Conservation (phyloP, 2,113 vertebrate genomes). For the Monarcha castaneiventris region DNA sequence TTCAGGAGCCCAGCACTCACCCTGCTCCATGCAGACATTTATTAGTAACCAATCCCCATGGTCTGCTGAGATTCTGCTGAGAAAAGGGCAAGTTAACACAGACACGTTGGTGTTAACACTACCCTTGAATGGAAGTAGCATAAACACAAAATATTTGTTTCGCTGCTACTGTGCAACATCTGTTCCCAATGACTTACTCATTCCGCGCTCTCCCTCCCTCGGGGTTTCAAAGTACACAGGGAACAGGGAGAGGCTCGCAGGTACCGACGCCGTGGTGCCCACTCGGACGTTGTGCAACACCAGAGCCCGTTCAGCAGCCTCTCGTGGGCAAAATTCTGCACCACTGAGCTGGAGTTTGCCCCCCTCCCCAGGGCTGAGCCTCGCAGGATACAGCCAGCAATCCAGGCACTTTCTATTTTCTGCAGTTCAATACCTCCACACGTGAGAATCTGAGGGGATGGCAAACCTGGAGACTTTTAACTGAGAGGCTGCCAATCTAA, state of each 20-base stretch:
- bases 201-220: not conserved
- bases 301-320: not conserved
- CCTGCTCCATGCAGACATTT: not conserved
- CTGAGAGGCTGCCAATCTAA: not conserved
- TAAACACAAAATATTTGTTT: conserved; percentile 66
- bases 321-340: not conserved
- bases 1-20: not conserved
- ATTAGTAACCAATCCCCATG: not conserved
- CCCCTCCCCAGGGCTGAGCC: not conserved
- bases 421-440: not conserved
- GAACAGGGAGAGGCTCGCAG: conserved; percentile 35
- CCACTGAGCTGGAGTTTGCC: not conserved
- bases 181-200: conserved; percentile 6
- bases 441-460: not conserved
- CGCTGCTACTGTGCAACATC: conserved; percentile 55
- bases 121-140: not conserved
- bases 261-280: not conserved
- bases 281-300: not conserved
- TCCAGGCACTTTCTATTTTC: not conserved
- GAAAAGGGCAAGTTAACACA: conserved; percentile 16
- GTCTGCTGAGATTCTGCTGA: not conserved
- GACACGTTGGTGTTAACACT: not conserved
- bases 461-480: not conserved
- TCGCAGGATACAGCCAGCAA: fast-evolving
- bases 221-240: conserved; percentile 38